These are phyloP conservation scores for Cephus pulcher DNA, from an alignment of 2,888 invertebrate genomes.

Conservation along the genomic window DNA sequence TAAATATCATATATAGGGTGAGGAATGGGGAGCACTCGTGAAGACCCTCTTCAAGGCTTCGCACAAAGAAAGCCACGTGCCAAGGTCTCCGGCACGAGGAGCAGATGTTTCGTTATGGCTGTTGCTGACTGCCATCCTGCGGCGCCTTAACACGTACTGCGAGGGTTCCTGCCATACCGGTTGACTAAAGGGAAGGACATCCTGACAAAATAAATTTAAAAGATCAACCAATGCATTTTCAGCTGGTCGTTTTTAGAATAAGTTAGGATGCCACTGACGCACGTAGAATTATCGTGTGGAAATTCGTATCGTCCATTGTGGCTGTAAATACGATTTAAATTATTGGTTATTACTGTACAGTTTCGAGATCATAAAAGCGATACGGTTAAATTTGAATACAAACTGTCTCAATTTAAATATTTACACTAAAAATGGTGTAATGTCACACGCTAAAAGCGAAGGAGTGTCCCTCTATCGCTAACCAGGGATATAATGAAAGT, in stretches of 20 bases:
- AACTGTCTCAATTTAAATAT: not conserved
- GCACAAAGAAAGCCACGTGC: slow-evolving; percentile 34
- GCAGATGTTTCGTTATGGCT: slow-evolving; percentile 1
- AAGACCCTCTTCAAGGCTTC: slow-evolving; percentile 22
- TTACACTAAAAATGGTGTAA: not conserved
- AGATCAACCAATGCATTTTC: not conserved
- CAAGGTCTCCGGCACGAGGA: slow-evolving; percentile 26
- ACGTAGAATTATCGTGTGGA: not conserved
- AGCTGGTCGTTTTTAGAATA: not conserved
- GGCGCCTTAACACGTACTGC: not conserved
- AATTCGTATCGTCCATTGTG: not conserved
- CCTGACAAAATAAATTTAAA: not conserved
- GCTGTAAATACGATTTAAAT: not conserved
- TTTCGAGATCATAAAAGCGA: not conserved
- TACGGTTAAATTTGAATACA: not conserved
- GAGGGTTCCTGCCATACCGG: not conserved
- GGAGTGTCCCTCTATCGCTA: not conserved
- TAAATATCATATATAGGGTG: slow-evolving; percentile 1
- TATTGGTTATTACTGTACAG: not conserved
- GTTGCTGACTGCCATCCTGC: not conserved
- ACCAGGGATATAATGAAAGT: not conserved
- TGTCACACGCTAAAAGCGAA: not conserved
- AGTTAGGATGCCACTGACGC: not conserved
- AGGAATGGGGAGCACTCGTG: not conserved
- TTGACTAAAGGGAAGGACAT: not conserved